phyloP scores from a whole-genome alignment of 2,888 invertebrate species.

The Pseudococcus longispinus region DNA sequence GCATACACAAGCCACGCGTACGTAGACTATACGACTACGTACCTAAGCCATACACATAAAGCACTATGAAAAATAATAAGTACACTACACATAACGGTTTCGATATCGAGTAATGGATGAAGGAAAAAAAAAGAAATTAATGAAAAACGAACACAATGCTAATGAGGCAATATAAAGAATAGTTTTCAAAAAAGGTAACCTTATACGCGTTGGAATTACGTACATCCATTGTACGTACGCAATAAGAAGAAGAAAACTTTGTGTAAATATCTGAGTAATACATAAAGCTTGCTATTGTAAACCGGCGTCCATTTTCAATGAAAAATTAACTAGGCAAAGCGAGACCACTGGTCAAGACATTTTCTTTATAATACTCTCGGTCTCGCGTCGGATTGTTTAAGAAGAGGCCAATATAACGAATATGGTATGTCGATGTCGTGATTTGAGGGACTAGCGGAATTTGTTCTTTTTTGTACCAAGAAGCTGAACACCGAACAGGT shows the following conservation, averaged over 20 bases:
- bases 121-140: slow-evolving; percentile 29
- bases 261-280: not conserved
- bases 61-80: slow-evolving; percentile 2
- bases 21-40: not conserved
- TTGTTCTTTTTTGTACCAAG: not conserved
- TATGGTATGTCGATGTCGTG: slow-evolving; percentile 16
- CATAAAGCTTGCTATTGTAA: not conserved
- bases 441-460: not conserved
- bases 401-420: not conserved
- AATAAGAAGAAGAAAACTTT: not conserved
- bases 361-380: not conserved
- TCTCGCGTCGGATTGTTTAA: no score
- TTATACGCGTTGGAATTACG: slow-evolving; percentile 32
- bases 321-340: not conserved
- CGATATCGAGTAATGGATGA: slow-evolving; percentile 23
- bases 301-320: not conserved
- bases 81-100: slow-evolving; percentile 18
- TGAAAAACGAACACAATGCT: slow-evolving; percentile 26
- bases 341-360: slow-evolving; percentile 6
- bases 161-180: slow-evolving; percentile 35
- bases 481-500: not conserved
- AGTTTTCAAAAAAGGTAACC: slow-evolving; percentile 39
- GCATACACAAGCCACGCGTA: not conserved
- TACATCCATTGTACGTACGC: not conserved
- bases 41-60: not conserved